Evolutionary conservation across 2,888 invertebrate genomes (phyloP).

Genomic region (Campoletis raptor): DNA sequence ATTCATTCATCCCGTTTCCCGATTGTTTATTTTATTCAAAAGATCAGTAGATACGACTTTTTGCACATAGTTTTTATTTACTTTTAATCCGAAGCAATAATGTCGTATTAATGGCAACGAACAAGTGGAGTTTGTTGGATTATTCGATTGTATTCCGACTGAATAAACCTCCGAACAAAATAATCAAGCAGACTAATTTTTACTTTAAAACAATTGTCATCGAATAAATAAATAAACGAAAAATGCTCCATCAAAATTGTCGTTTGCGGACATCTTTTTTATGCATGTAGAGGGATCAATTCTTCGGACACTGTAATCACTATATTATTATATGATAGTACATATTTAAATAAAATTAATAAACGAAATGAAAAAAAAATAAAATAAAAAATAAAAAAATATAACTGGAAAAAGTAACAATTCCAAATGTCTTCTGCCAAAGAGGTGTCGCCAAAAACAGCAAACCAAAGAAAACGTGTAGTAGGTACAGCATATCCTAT

Average conservation of each 20-base stretch:
- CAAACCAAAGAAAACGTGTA: constrained; percentile 84
- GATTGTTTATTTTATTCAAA: no score
- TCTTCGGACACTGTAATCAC: constrained; percentile 58
- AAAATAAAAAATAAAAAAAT: constrained; percentile 63
- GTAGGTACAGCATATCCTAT: constrained; percentile 75
- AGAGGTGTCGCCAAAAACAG: constrained; percentile 81
- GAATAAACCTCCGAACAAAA: neutral
- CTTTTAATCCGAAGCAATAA: no score
- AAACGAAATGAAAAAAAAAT: constrained; percentile 34
- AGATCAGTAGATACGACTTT: no score
- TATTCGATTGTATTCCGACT: neutral
- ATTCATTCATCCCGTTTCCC: neutral
- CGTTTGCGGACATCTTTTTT: neutral
- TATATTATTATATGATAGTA: constrained; percentile 71
- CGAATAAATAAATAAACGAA: neutral
- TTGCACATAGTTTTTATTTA: no score
- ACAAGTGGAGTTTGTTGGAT: neutral
- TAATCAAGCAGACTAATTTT: neutral
- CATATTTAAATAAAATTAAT: constrained; percentile 64
- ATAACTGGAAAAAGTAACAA: constrained; percentile 73
- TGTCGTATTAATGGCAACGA: no score
- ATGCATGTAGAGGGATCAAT: constrained; percentile 30
- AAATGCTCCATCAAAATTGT: neutral
- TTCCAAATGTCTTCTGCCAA: constrained; percentile 72
- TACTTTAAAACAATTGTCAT: neutral